phyloP scores from a whole-genome alignment of 2,113 vertebrate genomes.

The Eurystomus gularis region DNA sequence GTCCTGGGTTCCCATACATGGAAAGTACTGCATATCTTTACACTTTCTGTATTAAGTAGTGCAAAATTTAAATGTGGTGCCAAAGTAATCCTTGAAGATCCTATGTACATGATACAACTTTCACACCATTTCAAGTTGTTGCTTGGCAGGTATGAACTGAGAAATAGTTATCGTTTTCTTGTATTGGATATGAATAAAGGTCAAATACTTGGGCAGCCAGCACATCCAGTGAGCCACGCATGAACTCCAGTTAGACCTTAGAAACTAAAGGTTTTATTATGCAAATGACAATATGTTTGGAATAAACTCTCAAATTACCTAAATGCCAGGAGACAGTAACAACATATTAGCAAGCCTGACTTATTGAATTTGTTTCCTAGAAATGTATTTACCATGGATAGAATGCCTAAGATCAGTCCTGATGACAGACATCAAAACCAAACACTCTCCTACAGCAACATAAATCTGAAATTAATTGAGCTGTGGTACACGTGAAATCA shows the following conservation, averaged over 20 bases:
- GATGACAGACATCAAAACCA: neutral
- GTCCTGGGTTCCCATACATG: neutral
- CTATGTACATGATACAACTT: neutral
- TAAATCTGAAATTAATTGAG: neutral
- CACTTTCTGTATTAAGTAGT: neutral
- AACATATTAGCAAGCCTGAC: neutral
- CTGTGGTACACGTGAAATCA: neutral
- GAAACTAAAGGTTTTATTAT: neutral
- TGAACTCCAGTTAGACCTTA: neutral
- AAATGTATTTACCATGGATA: neutral
- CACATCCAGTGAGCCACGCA: neutral
- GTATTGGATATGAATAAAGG: neutral
- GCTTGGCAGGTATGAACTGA: neutral
- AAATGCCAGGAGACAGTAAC: neutral
- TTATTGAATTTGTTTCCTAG: neutral
- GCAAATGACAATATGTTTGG: neutral
- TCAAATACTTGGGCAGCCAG: neutral
- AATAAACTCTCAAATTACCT: neutral
- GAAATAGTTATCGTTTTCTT: neutral
- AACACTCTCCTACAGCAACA: neutral
- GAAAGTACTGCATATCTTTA: neutral
- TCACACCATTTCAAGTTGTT: neutral
- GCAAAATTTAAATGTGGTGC: slow-evolving; percentile 15
- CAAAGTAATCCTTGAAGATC: neutral
- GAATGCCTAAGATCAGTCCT: neutral